A percentile compares a stretch with the other conserved stretches of the same genome.
These are phyloP conservation scores for Lutraria rhynchaena DNA, from an alignment of 1,140 invertebrate species.

Conservation along the genomic window DNA sequence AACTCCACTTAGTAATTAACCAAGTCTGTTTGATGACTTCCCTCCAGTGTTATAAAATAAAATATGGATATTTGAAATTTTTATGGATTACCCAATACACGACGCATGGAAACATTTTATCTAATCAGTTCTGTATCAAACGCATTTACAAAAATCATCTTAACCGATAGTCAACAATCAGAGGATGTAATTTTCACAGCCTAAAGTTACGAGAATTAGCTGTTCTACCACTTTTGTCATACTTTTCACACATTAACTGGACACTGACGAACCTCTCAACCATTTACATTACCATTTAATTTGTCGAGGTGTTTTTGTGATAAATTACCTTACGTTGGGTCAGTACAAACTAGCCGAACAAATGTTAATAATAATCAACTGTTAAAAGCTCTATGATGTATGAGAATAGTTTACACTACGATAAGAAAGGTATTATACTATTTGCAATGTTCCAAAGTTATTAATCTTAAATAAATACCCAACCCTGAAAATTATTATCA, in stretches of 20 bases:
- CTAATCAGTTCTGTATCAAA: too few species aligned
- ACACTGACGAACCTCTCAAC: background rate
- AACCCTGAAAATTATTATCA: too few species aligned
- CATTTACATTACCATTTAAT: background rate
- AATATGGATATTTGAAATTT: too few species aligned
- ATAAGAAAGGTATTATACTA: slow-evolving; percentile 17
- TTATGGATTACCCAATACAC: too few species aligned
- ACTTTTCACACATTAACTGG: background rate
- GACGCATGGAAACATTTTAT: too few species aligned
- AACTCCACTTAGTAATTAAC: too few species aligned
- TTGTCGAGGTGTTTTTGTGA: background rate
- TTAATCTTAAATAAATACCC: slow-evolving; percentile 12
- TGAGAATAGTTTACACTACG: background rate
- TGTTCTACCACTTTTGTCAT: background rate
- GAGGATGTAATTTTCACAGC: too few species aligned
- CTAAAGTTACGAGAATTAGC: too few species aligned
- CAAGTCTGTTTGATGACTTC: too few species aligned
- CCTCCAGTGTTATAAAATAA: too few species aligned
- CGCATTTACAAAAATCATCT: too few species aligned
- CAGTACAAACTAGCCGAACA: background rate
- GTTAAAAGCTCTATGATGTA: background rate
- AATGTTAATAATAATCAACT: background rate
- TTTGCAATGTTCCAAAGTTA: background rate
- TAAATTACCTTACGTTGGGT: slow-evolving; percentile 3
- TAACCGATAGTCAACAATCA: too few species aligned